Evolutionary conservation across 2,113 vertebrate genomes (phyloP).

Genomic region (Spea multiplicata): DNA sequence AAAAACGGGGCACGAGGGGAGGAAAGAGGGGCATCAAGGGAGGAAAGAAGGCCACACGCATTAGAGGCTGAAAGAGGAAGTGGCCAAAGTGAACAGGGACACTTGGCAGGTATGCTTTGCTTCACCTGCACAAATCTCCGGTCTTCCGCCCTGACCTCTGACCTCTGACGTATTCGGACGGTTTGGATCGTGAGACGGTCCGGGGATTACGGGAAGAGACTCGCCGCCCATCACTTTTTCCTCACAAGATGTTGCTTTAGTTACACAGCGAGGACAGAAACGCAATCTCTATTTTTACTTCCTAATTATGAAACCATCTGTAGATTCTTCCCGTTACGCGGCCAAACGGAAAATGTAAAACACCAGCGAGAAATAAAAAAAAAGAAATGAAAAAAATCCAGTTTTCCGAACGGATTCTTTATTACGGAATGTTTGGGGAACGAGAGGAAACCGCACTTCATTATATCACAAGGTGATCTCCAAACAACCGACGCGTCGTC

Average conservation of each 20-base stretch:
- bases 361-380: neutral
- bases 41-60: too few relatives aligned
- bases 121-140: too few relatives aligned
- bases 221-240: neutral
- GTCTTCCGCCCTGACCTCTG: too few relatives aligned
- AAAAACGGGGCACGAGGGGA: too few relatives aligned
- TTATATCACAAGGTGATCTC: too few relatives aligned
- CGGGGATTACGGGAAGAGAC: neutral
- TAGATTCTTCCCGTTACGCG: neutral
- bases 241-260: neutral
- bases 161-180: neutral
- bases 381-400: neutral
- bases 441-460: neutral
- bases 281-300: neutral
- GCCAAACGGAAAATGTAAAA: neutral
- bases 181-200: neutral
- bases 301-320: conserved; percentile 5
- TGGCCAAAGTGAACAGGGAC: too few relatives aligned
- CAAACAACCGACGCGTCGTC: too few relatives aligned
- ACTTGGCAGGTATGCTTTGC: too few relatives aligned
- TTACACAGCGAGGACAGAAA: conserved; percentile 3
- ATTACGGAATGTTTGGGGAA: neutral
- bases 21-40: too few relatives aligned
- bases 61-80: too few relatives aligned
- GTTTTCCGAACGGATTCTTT: neutral